Evolutionary conservation across 2,113 vertebrate species (phyloP).

Genomic region (Phrynosoma blainvillii): DNA sequence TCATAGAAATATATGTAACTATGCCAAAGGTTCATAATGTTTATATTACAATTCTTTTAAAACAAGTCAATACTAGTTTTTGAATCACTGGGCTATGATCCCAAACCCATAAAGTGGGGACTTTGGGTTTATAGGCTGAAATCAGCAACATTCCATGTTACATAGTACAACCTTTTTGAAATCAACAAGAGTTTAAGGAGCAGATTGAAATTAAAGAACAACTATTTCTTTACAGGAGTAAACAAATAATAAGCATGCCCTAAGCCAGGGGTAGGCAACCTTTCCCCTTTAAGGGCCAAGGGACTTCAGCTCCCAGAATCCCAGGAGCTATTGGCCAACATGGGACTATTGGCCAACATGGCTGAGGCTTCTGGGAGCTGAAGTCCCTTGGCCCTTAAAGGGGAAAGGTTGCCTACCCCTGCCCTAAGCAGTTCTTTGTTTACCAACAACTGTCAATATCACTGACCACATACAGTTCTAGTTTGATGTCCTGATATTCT

Average conservation of each 20-base stretch:
- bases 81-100: background rate
- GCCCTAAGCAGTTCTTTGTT: conserved; percentile 1
- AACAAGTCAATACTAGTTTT: background rate
- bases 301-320: too few species aligned
- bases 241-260: background rate
- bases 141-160: background rate
- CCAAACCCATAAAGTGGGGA: background rate
- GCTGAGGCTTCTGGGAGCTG: too few species aligned
- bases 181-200: background rate
- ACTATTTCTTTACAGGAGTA: too few species aligned
- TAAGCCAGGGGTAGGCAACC: too few species aligned
- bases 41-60: background rate
- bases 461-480: background rate
- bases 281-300: too few species aligned
- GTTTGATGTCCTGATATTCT: background rate
- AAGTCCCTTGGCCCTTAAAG: too few species aligned
- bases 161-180: background rate
- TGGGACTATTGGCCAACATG: too few species aligned
- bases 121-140: background rate
- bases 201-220: background rate
- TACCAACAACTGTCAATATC: background rate
- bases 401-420: too few species aligned
- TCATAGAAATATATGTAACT: background rate
- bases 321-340: too few species aligned
- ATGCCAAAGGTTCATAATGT: background rate